Evolutionary conservation across 2,113 vertebrate genomes (phyloP), one percentile per base, ranked within the genome.

Genomic region (Phocoena phocoena): DNA sequence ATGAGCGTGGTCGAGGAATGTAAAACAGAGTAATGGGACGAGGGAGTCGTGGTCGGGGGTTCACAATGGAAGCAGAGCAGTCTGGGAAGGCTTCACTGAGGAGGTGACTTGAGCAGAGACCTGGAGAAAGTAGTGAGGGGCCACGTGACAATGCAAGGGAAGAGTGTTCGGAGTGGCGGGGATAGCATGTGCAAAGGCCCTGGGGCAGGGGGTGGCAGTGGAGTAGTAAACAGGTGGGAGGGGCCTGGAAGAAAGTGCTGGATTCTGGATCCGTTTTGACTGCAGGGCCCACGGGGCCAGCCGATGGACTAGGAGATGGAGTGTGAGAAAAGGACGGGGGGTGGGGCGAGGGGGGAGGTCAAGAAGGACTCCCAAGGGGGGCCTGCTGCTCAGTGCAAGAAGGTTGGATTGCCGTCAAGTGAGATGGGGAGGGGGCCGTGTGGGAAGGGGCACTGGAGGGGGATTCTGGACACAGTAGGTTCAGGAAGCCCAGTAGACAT

Each of bases 121-220:
- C 31, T 41, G 62, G 74, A 60, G 53, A 62, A 31, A 41, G 62
- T 28, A 1, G 14, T 4, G 6, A 93, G 60, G 68, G 89, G 53
- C 41, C 63, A 1, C 0, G 0, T 10, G 36, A 25, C 2, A 26
- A 23, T 8, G 11, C 23, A 0, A 12, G 17, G 53, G 15, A 17
- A 13, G 3, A 21, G 17, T 8, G 0, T 28, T 21, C 31, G 23
- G 38, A 4, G 74, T 0, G 6, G 13, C 2, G 3, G 44, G 28
- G 11, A 5, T 1, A 18, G 14, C 8, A 0, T 0, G 5, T 21
- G 8, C 4, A 36, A 65, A 81, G 65, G 55, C 41, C 55, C 21
- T 0, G 31, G 26, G 80, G 50, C 44, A 65, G 55, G 25, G 20
- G 70, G n/a, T 18, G 11, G 33, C 6, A 58, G 77, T n/a, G 33